Conservation (phyloP, 2,888 invertebrate genomes). For the Drosophila percnosoma region DNA sequence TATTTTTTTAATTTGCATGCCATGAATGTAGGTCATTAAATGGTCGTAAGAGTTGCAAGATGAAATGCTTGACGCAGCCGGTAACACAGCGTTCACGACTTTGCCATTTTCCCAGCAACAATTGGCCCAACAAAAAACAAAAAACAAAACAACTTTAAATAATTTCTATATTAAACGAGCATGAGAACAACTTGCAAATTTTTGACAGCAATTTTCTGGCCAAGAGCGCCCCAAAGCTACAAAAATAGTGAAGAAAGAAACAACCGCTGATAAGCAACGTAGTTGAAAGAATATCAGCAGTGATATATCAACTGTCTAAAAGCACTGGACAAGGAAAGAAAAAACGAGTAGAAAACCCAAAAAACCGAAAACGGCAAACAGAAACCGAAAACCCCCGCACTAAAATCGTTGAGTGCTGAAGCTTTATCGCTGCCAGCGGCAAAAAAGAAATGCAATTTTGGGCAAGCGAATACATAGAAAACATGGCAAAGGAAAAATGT, state of each 20-base stretch:
- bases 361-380: slow-evolving; percentile 6
- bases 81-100: slow-evolving; percentile 56
- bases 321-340: slow-evolving; percentile 12
- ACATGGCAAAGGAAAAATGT: slow-evolving; percentile 46
- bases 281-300: slow-evolving; percentile 67
- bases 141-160: slow-evolving; percentile 53
- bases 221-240: slow-evolving; percentile 49
- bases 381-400: slow-evolving; percentile 22
- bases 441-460: slow-evolving; percentile 73
- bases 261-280: slow-evolving; percentile 57
- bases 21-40: slow-evolving; percentile 59
- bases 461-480: slow-evolving; percentile 38
- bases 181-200: slow-evolving; percentile 70
- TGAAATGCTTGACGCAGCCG: slow-evolving; percentile 57
- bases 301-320: slow-evolving; percentile 74
- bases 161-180: slow-evolving; percentile 79
- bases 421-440: slow-evolving; percentile 63
- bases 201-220: slow-evolving; percentile 65
- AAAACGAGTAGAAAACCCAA: slow-evolving; percentile 1
- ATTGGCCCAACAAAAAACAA: slow-evolving; percentile 28
- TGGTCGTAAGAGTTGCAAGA: slow-evolving; percentile 40
- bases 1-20: slow-evolving; percentile 44
- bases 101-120: slow-evolving; percentile 63
- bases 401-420: slow-evolving; percentile 56
- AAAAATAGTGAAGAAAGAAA: slow-evolving; percentile 11